Evolutionary conservation across 2,797 vertebrate genomes (phyloP).

Genomic region (Gymnocypris eckloni): DNA sequence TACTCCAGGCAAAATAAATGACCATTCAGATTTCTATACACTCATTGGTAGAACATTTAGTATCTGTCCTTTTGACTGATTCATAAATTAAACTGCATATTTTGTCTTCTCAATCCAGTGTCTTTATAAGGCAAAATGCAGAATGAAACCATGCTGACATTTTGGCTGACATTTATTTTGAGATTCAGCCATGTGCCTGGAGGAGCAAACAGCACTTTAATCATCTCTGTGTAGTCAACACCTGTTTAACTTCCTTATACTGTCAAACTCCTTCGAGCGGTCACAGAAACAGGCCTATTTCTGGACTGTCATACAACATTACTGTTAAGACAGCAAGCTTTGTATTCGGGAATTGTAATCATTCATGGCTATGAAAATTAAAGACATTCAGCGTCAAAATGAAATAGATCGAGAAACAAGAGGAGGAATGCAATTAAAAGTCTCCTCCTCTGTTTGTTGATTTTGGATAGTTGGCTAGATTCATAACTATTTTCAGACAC

Average conservation of each 20-base stretch:
- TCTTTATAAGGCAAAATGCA: constrained; percentile 76
- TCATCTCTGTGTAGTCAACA: constrained; percentile 18
- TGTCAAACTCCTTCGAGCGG: constrained; percentile 11
- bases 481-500: constrained; percentile 61
- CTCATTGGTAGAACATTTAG: constrained; percentile 30
- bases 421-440: constrained; percentile 26
- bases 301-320: neutral
- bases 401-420: neutral
- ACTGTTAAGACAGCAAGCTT: neutral
- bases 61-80: constrained; percentile 69
- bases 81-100: constrained; percentile 66
- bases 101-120: constrained; percentile 66
- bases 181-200: constrained; percentile 61
- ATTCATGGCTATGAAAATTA: neutral
- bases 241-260: constrained; percentile 23
- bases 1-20: neutral
- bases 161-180: constrained; percentile 73
- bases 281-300: neutral
- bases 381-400: neutral
- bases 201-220: constrained; percentile 34
- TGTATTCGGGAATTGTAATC: neutral
- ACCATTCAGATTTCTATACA: constrained; percentile 47
- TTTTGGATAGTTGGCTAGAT: constrained; percentile 50
- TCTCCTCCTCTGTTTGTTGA: constrained; percentile 50
- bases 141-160: constrained; percentile 71